Evolutionary conservation across 2,888 invertebrate genomes (phyloP), one percentile per base, ranked within the genome.

Genomic region (Eledone cirrhosa): DNA sequence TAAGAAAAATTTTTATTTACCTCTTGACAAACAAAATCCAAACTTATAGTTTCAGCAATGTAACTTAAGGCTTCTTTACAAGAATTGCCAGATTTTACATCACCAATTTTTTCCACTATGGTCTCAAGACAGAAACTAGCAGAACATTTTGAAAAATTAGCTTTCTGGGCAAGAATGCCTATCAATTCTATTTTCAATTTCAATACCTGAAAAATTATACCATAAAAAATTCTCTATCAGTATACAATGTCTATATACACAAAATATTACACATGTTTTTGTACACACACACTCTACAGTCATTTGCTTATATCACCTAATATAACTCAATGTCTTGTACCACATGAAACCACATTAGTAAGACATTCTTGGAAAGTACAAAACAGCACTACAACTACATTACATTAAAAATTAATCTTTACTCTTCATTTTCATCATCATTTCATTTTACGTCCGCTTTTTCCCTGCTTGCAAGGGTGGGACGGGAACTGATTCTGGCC

Each of bases 71-170:
- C 93, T 82, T 94, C 94, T 0, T 93, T 93, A 0, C 95, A 94
- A 0, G 93, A 91, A 2, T 92, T 84, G 0, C 94, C 93, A 90
- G 95, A 96, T 84, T 97, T 96, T 0, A 94, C 92, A 89, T 97
- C 97, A 0, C 95, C 96, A 2, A 97, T 92, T 88, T 96, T 96
- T 69, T 96, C 95, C 0, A 95, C 94, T 29, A 97, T 92, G 84
- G 97, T 97, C 87, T 94, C 93, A 4, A 96, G 90, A 48, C 95
- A 94, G 86, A 93, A 93, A 85, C 95, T 94, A 14, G 95, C 94
- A 7, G 95, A 94, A 0, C 93, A 94, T 41, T 94, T 94, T 87
- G 83, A 85, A 82, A 90, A 90, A 77, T 83, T 84, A 24, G 88
- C 86, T 81, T 94, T 94, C 89, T 95, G 95, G 0, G 95, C 95